Base-by-base conservation (phyloP, 1,140 invertebrate genomes). In the Hormaphis cornu region DNA sequence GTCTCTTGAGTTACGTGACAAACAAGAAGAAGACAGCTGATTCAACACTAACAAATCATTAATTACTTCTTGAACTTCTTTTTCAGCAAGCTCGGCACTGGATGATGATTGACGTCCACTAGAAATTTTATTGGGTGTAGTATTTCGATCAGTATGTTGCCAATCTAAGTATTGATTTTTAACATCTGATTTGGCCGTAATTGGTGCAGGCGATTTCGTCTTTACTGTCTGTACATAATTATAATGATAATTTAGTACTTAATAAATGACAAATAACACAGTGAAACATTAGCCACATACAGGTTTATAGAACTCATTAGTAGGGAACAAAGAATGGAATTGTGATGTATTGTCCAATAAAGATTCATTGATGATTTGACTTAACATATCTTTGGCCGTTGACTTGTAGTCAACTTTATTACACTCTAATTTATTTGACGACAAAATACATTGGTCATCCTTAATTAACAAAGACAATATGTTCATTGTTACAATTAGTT, bases 341-440 rank as follows among this genome's bases (percentile, higher is more conserved):
- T 58, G 59, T 3, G 50, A 52, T 14, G 44, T 52, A 22, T 71
- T 71, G 7, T 66, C 58, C 30, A 44, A 42, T 28, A 74, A 72
- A 35, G 71, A 72, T 22, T 75, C 74, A 46, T 77, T 75, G 73
- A 83, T 73, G 72, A 77, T 70, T 77, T 76, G 76, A 81, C 77
- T 75, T 77, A 81, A 40, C 78, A 76, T 33, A 73, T 74, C 50
- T 79, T 79, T 71, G 78, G 79, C 71, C 75, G 77, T 76, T 73
- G 78, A 69, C 77, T 74, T 69, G 75, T 74, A 42, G 73, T 75
- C 73, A 35, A 66, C 46, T 70, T 70, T 33, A 42, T 26, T 52
- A 35, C 52, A 50, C 22, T 71, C 59, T 28, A 54, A 37, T 48
- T 56, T 44, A 42, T 40, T 56, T 66, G 28, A 35, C 1, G 30